These are phyloP conservation scores for Napeogenes sylphis DNA, from an alignment of 2,888 invertebrate genomes.

Conservation along the genomic window DNA sequence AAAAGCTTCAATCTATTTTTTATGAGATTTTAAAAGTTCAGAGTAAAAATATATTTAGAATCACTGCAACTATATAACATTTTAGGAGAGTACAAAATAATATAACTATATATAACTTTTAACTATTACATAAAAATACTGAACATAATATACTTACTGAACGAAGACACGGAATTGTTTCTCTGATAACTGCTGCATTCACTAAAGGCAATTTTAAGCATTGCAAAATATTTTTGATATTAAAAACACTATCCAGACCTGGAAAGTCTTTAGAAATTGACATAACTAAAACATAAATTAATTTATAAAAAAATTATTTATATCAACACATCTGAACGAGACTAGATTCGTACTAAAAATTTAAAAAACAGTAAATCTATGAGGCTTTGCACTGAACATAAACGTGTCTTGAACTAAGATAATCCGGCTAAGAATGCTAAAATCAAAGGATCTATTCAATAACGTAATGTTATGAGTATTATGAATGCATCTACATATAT, in stretches of 20 bases:
- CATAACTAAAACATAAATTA: slow-evolving; percentile 61
- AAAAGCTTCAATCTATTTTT: not conserved
- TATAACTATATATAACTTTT: too few species aligned
- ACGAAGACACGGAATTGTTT: slow-evolving; percentile 50
- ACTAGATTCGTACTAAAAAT: slow-evolving; percentile 54
- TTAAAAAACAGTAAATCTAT: slow-evolving; percentile 52
- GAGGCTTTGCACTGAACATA: slow-evolving; percentile 36
- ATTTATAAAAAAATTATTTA: slow-evolving; percentile 37
- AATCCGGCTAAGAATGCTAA: not conserved
- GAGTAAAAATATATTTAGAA: too few species aligned
- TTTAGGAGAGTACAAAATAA: too few species aligned
- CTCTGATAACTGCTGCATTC: slow-evolving; percentile 48
- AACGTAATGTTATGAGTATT: not conserved
- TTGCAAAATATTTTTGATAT: slow-evolving; percentile 30
- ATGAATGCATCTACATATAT: not conserved
- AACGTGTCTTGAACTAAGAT: not conserved
- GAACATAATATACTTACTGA: slow-evolving; percentile 46
- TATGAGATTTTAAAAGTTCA: too few species aligned
- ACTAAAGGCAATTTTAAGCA: slow-evolving; percentile 45
- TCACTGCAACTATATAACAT: too few species aligned
- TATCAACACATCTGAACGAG: slow-evolving; percentile 40
- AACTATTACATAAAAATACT: not conserved
- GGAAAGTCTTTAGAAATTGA: slow-evolving; percentile 60
- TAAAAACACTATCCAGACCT: slow-evolving; percentile 38
- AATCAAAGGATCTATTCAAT: too few species aligned